phyloP scores from a whole-genome alignment of 1,140 invertebrate species.

The Hyposmocoma kahamanoa region DNA sequence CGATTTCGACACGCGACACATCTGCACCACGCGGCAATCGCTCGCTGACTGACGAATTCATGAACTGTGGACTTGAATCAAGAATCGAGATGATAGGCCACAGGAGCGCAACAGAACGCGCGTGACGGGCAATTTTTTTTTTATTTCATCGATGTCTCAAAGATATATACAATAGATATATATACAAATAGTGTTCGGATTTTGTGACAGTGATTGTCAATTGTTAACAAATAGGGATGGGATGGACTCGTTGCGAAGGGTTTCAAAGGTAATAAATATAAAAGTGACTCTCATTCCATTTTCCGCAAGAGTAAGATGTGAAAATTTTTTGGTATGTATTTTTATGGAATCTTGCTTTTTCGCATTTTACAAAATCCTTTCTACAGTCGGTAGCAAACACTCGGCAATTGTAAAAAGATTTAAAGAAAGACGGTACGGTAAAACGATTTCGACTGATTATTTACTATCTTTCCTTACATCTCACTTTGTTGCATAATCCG shows the following conservation, averaged over 20 bases:
- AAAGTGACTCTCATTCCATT: neutral
- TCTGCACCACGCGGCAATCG: conserved; percentile 25
- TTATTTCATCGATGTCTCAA: neutral
- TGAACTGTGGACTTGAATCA: conserved; percentile 12
- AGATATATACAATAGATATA: too few relatives aligned
- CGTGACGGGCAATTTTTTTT: neutral
- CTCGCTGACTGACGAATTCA: conserved; percentile 34
- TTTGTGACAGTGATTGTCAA: conserved; percentile 2
- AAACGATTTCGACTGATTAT: too few relatives aligned
- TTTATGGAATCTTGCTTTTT: too few relatives aligned
- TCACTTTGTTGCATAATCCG: too few relatives aligned
- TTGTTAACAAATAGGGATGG: neutral
- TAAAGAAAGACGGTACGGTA: too few relatives aligned
- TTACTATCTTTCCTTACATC: too few relatives aligned
- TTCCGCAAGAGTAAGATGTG: neutral
- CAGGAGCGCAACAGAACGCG: conserved; percentile 2
- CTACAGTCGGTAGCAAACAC: too few relatives aligned
- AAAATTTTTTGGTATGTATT: neutral
- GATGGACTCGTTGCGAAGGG: neutral
- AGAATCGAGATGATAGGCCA: conserved; percentile 10
- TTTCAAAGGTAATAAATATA: conserved; percentile 1
- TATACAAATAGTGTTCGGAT: neutral
- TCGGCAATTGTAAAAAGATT: too few relatives aligned
- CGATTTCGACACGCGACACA: conserved; percentile 9
- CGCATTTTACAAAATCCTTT: too few relatives aligned